These are phyloP conservation scores for Idaea straminata DNA, from an alignment of 2,888 invertebrate genomes.

Conservation along the genomic window DNA sequence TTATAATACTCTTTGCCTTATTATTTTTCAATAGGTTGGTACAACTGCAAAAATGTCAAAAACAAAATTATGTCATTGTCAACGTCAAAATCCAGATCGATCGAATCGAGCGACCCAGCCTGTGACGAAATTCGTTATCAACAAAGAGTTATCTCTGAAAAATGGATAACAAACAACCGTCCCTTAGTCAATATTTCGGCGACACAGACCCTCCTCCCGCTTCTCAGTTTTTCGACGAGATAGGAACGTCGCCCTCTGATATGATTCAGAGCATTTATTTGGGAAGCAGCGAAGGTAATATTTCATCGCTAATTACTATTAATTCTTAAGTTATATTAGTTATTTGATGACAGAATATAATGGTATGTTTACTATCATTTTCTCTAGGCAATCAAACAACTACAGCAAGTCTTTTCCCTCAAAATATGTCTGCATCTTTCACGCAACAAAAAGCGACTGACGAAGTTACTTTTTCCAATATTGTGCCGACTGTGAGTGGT, in stretches of 20 bases:
- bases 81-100: neutral
- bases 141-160: constrained; percentile 16
- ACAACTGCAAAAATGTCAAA: neutral
- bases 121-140: neutral
- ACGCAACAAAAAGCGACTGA: constrained; percentile 47
- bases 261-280: constrained; percentile 74
- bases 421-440: constrained; percentile 56
- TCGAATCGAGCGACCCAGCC: constrained; percentile 8
- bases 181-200: constrained; percentile 80
- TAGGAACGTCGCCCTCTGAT: constrained; percentile 70
- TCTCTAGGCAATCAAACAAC: constrained; percentile 42
- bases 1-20: neutral
- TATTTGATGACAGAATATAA: neutral
- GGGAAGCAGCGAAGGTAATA: constrained; percentile 59
- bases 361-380: constrained; percentile 4
- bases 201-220: constrained; percentile 64
- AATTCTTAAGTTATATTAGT: constrained; percentile 6
- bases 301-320: constrained; percentile 16
- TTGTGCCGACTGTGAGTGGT: constrained; percentile 61
- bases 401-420: constrained; percentile 45
- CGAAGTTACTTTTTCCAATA: constrained; percentile 56
- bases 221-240: constrained; percentile 75
- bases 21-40: neutral
- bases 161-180: constrained; percentile 73
- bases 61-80: neutral